phyloP scores from a whole-genome alignment of 2,113 vertebrate genomes.

The Syngnathoides biaculeatus region DNA sequence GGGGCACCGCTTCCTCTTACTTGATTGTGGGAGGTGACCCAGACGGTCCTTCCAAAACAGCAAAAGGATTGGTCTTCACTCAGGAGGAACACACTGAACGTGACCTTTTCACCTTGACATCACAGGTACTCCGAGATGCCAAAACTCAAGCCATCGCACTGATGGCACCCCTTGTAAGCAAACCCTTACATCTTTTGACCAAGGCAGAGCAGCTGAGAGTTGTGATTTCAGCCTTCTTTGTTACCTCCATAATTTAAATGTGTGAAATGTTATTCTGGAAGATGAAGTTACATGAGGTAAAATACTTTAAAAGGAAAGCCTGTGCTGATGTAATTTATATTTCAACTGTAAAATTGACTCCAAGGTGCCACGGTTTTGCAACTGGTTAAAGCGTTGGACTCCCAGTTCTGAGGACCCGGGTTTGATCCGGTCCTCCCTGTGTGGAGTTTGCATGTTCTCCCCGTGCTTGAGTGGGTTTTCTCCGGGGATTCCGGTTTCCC shows the following conservation, averaged over 20 bases:
- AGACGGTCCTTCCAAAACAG: background rate
- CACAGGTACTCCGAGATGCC: background rate
- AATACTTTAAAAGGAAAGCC: background rate
- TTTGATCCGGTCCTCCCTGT: too few relatives aligned
- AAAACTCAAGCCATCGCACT: background rate
- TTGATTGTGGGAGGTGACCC: background rate
- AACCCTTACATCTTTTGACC: background rate
- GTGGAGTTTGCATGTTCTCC: too few relatives aligned
- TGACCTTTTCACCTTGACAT: constrained; percentile 1
- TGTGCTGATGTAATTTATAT: background rate
- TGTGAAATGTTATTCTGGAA: background rate
- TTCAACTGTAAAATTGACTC: background rate
- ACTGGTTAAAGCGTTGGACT: too few relatives aligned
- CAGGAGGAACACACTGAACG: constrained; percentile 20
- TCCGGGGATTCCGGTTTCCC: too few relatives aligned
- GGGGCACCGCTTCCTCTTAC: constrained; percentile 16
- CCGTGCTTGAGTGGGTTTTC: too few relatives aligned
- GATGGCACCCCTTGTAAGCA: background rate
- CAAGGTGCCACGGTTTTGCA: too few relatives aligned
- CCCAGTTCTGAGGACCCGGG: too few relatives aligned
- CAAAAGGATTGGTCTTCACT: constrained; percentile 23
- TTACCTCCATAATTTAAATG: background rate
- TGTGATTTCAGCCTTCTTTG: background rate
- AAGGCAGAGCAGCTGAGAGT: background rate
- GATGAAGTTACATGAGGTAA: background rate